Base-by-base conservation (phyloP, 1,140 invertebrate species). In the Drosophila miranda region DNA sequence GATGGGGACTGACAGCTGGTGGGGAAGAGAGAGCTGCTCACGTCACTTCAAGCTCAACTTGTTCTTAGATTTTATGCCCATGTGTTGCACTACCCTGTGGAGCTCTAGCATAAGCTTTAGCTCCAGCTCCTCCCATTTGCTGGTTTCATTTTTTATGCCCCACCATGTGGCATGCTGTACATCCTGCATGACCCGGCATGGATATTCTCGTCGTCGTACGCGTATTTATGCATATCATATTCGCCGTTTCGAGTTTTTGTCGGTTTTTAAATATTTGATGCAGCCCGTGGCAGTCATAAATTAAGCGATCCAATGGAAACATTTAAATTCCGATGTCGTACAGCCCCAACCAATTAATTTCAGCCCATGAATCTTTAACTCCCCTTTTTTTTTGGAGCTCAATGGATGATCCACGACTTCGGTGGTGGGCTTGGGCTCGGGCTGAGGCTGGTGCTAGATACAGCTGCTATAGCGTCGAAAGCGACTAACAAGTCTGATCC, bases 21-120 rank as follows among this genome's bases (percentile, higher is more conserved):
- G 55, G 42, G 58, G 30, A n/a, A 11, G 30, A 49, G 11, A 55
- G 61, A 71, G 67, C 69, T 38, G 44, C 50, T 72, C 55, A 72
- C 44, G 69, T 72, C 69, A 72, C 69, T 72, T 42, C 6, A 59
- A 72, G 68, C 68, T 73, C 70, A 72, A 73, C 58, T 52, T 63
- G 58, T 61, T 55, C 51, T 56, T 52, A 34, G 68, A 63, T 46
- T 73, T 51, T 62, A 54, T 72, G 69, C 46, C 51, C 70, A 44
- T 50, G 45, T 49, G 51, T 45, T 71, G 49, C 26, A 38, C 50
- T 52, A 26, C 19, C 50, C 28, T 38, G 30, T 30, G 30, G 30
- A 30, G 30, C 8, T 9, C 8, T 8, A 8, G 28, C 7, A 26
- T 26, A 26, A 5, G 23, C 23, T 26, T 26, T 26, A 26, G 28